phyloP scores from a whole-genome alignment of 2,888 invertebrate genomes.

The Athetis lepigone region DNA sequence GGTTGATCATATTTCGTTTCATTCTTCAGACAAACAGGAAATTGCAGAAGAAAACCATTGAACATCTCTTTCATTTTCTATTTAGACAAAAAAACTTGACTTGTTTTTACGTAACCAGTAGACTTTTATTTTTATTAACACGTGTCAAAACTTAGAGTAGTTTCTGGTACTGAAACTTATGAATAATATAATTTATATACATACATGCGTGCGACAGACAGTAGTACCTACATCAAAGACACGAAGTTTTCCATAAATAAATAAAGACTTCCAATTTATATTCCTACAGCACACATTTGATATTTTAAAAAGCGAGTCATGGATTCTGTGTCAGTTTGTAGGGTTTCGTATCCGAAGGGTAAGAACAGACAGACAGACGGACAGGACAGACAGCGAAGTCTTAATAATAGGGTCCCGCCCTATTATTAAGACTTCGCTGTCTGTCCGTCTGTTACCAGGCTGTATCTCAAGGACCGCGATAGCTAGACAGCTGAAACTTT shows the following conservation, averaged over 20 bases:
- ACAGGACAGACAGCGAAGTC: too few relatives aligned
- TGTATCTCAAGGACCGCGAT: too few relatives aligned
- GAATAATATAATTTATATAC: slow-evolving; percentile 4
- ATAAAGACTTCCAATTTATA: slow-evolving; percentile 13
- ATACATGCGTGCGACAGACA: neutral
- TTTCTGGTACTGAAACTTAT: neutral
- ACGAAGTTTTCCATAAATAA: neutral
- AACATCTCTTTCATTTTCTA: slow-evolving; percentile 51
- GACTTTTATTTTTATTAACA: slow-evolving; percentile 23
- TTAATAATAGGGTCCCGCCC: too few relatives aligned
- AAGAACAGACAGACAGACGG: too few relatives aligned
- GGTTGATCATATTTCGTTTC: slow-evolving; percentile 79
- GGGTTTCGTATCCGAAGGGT: too few relatives aligned
- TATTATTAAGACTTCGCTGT: too few relatives aligned
- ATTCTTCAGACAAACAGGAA: slow-evolving; percentile 75
- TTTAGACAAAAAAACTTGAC: slow-evolving; percentile 39
- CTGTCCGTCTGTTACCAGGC: too few relatives aligned
- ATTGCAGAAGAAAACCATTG: slow-evolving; percentile 65
- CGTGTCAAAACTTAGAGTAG: neutral
- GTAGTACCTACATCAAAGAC: neutral
- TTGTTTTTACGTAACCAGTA: slow-evolving; percentile 37
- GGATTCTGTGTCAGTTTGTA: too few relatives aligned
- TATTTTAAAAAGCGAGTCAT: slow-evolving; percentile 19
- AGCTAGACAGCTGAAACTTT: too few relatives aligned
- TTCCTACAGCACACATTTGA: slow-evolving; percentile 19